Conservation (phyloP, 2,888 invertebrate genomes). For the Nephrotoma appendiculata region DNA sequence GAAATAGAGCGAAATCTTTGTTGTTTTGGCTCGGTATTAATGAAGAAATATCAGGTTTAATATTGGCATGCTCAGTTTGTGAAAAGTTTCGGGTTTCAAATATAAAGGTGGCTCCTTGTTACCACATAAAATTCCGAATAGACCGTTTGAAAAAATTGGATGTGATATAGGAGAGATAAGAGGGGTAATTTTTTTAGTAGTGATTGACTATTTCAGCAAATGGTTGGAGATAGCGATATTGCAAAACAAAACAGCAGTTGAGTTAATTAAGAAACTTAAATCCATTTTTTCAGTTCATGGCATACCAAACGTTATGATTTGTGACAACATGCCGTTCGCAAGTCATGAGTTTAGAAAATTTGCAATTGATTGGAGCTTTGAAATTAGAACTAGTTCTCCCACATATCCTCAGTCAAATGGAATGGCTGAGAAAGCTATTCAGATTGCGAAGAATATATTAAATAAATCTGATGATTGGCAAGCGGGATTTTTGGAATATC, state of each 20-base stretch:
- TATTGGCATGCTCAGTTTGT: conserved; percentile 2
- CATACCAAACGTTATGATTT: not conserved
- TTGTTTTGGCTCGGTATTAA: too few relatives aligned
- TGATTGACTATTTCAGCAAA: conserved; percentile 12
- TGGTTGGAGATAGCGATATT: conserved; percentile 10
- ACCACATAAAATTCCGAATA: conserved; percentile 7
- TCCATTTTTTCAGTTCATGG: conserved; percentile 10
- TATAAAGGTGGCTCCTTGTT: conserved; percentile 7
- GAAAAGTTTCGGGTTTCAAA: conserved; percentile 4
- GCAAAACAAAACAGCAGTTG: conserved; percentile 1
- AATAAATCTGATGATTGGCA: too few relatives aligned
- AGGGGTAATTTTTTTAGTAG: conserved; percentile 10
- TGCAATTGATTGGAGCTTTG: not conserved
- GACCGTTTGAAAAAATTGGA: too few relatives aligned
- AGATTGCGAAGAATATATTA: too few relatives aligned
- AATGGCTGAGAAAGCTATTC: too few relatives aligned
- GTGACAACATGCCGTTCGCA: conserved; percentile 5
- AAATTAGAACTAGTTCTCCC: too few relatives aligned
- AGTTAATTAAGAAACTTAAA: conserved; percentile 8
- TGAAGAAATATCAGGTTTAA: too few relatives aligned
- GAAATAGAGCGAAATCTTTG: too few relatives aligned
- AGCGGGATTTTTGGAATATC: too few relatives aligned
- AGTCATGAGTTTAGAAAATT: not conserved
- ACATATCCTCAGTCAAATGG: not conserved
- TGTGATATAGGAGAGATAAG: conserved; percentile 8